Evolutionary conservation across 1,140 invertebrate species (phyloP).

Genomic region (Trachymyrmex cornetzi): DNA sequence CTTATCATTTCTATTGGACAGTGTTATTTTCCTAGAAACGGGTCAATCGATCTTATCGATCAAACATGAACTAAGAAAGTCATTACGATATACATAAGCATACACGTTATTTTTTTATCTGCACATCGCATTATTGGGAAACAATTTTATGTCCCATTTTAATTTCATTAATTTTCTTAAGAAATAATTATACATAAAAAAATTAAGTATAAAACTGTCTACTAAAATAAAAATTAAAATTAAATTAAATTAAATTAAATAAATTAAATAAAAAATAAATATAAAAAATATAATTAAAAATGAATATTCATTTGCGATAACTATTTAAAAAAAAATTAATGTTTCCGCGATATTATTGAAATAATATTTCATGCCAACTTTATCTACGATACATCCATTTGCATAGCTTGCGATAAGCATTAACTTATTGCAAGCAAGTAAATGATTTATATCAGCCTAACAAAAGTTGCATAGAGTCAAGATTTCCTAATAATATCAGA

Average conservation of each 20-base stretch:
- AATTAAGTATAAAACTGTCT: neutral
- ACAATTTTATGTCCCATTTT: constrained; percentile 10
- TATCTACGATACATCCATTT: neutral
- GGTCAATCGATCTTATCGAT: constrained; percentile 49
- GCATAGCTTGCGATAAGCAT: neutral
- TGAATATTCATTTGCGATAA: neutral
- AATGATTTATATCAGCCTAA: neutral
- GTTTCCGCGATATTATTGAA: neutral
- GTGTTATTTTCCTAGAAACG: constrained; percentile 39
- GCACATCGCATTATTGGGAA: neutral
- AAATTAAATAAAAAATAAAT: too few species aligned
- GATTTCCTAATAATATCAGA: constrained; percentile 29
- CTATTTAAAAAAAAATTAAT: neutral
- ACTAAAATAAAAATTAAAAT: neutral
- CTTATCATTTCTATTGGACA: constrained; percentile 35
- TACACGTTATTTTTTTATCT: neutral
- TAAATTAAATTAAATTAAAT: too few species aligned
- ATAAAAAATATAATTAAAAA: neutral
- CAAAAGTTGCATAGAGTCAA: neutral
- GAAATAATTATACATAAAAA: neutral
- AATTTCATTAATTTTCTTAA: neutral
- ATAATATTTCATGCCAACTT: neutral
- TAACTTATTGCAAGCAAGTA: neutral
- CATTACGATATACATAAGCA: constrained; percentile 13
- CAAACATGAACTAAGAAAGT: constrained; percentile 39